These are phyloP conservation scores for Orbicella faveolata DNA, from an alignment of 64 coral and sea anemone species.

Conservation along the genomic window DNA sequence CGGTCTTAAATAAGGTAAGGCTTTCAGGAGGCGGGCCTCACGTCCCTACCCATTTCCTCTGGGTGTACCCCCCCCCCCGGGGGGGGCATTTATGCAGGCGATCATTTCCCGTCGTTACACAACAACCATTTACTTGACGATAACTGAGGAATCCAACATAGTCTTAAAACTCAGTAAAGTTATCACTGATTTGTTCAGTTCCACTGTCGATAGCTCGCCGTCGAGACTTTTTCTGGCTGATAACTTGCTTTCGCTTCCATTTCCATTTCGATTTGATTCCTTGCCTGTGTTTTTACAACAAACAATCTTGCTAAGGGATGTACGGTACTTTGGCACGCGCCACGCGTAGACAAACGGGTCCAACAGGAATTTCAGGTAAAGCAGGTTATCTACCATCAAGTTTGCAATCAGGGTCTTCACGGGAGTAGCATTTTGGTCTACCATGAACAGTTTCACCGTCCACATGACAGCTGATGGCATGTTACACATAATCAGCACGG, in stretches of 20 bases:
- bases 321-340: not conserved
- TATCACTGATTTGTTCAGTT: too few relatives aligned
- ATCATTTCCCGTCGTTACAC: too few relatives aligned
- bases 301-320: not conserved
- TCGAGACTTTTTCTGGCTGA: not conserved
- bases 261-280: not conserved
- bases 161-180: too few relatives aligned
- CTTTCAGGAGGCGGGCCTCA: too few relatives aligned
- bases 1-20: too few relatives aligned
- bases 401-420: not conserved
- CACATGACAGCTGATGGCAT: constrained; percentile 14
- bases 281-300: not conserved
- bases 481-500: not conserved
- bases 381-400: constrained; percentile 27
- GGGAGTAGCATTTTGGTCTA: not conserved
- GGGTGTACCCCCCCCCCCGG: too few relatives aligned
- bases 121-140: too few relatives aligned
- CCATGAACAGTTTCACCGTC: not conserved
- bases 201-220: too few relatives aligned
- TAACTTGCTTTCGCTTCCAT: not conserved
- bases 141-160: too few relatives aligned
- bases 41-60: too few relatives aligned
- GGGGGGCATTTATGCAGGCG: too few relatives aligned
- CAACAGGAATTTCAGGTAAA: constrained; percentile 47
- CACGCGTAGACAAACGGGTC: constrained; percentile 51